Base-by-base conservation (phyloP, 1,140 invertebrate genomes). In the Cotesia glomerata region DNA sequence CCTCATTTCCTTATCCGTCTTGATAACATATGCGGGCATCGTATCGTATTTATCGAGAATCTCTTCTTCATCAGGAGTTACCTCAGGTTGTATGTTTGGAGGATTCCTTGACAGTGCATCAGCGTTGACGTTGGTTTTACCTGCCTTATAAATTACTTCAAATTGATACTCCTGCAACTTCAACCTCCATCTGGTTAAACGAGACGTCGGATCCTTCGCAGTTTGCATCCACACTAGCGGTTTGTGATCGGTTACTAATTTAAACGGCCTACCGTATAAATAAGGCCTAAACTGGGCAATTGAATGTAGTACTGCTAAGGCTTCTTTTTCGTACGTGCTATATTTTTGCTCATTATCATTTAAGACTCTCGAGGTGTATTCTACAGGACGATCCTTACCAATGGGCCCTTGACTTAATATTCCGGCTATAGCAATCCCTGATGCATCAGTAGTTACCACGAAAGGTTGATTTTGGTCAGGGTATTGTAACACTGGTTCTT, bases 161-260 rank as follows among this genome's bases (percentile, higher is more conserved):
- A 78, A 82, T 14, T 83, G 73, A 71, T 79, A 83, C 69, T 82
- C 79, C 58, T 78, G 77, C 39, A 84, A 67, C 69, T 78, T 77
- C 0, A 84, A 69, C 14, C 79, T 61, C 80, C 79, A 82, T 51
- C 80, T n/a, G 5, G 78, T 39, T 1, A 84, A 73, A 62, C 75
- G 72, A 32, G 73, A 72, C 8, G 65, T 70, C 0, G 81, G 81
- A 56, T 88, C 82, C 13, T 52, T 79, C 86, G 89, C 0, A 82
- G 78, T n/a, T 82, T 82, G 34, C 82, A 82, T 39, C 36, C 36
- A 39, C 5, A 39, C 36, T 9, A 9, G 8, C 1, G 36, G 36
- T 39, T 39, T 39, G 8, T 39, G 36, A 3, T 39, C 36, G 5
- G 36, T 39, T 5, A 39, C 36, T 39, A 39, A 39, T 39, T 39